Evolutionary conservation across 2,797 vertebrate species (phyloP).

Genomic region (Crocidura indochinensis): DNA sequence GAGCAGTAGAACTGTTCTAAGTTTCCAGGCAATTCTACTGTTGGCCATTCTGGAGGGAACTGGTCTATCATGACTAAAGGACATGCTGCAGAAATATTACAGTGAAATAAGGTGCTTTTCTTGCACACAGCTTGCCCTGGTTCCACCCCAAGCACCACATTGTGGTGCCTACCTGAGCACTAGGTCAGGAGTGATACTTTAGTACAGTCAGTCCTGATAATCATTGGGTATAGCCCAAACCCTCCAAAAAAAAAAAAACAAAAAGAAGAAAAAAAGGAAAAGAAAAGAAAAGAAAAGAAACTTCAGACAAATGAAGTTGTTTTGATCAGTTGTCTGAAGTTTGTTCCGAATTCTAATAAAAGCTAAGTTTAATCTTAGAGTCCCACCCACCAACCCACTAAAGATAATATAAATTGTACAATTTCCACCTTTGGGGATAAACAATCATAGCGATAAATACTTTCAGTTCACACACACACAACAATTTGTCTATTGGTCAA

Average conservation of each 20-base stretch:
- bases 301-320: background rate
- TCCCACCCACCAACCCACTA: too few species aligned
- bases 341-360: slow-evolving; percentile 21
- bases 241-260: background rate
- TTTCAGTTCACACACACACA: background rate
- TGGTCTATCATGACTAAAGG: background rate
- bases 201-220: too few species aligned
- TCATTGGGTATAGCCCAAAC: too few species aligned
- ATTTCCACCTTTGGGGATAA: background rate
- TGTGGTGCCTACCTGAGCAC: too few species aligned
- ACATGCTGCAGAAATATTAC: too few species aligned
- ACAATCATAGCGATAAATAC: background rate
- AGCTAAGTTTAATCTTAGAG: slow-evolving; percentile 21
- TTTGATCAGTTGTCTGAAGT: background rate
- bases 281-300: background rate
- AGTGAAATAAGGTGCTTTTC: too few species aligned
- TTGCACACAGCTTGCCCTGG: too few species aligned
- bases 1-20: background rate
- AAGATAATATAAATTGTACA: too few species aligned
- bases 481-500: background rate
- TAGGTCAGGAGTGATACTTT: too few species aligned
- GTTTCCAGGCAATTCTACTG: background rate
- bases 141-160: too few species aligned
- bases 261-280: background rate
- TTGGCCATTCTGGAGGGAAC: background rate